Conservation (phyloP, 2,888 invertebrate species). For the Cyrtodaria siliqua region DNA sequence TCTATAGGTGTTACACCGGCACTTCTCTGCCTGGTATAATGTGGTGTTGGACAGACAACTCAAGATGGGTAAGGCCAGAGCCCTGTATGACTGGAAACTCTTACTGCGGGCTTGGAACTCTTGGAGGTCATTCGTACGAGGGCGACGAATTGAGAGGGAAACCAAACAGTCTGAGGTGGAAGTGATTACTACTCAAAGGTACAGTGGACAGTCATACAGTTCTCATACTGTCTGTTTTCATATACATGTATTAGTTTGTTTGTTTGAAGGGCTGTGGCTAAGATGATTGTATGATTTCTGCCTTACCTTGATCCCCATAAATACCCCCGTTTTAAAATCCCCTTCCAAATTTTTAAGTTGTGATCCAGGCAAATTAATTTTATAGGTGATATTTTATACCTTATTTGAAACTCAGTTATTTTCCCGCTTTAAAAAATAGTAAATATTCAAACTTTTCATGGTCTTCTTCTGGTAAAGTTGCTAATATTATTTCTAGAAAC, state of each 20-base stretch:
- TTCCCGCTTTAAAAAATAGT: no score
- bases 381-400: no score
- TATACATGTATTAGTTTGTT: no score
- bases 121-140: conserved; percentile 77
- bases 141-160: conserved; percentile 71
- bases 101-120: conserved; percentile 81
- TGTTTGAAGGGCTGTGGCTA: background rate
- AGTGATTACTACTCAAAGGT: conserved; percentile 81
- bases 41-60: conserved; percentile 81
- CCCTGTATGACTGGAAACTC: conserved; percentile 84
- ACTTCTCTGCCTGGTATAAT: conserved; percentile 83
- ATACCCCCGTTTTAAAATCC: no score
- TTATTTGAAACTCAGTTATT: no score
- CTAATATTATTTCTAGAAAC: conserved; percentile 73
- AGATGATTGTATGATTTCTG: background rate
- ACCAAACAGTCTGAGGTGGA: conserved; percentile 73
- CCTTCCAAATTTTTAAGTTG: no score
- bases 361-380: no score
- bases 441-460: no score
- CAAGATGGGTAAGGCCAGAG: conserved; percentile 82
- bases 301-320: no score
- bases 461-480: no score
- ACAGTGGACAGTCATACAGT: background rate
- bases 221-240: no score
- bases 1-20: conserved; percentile 79